These are phyloP conservation scores for Motacilla tschutschensis DNA, from an alignment of 2,113 vertebrate species.

Conservation along the genomic window DNA sequence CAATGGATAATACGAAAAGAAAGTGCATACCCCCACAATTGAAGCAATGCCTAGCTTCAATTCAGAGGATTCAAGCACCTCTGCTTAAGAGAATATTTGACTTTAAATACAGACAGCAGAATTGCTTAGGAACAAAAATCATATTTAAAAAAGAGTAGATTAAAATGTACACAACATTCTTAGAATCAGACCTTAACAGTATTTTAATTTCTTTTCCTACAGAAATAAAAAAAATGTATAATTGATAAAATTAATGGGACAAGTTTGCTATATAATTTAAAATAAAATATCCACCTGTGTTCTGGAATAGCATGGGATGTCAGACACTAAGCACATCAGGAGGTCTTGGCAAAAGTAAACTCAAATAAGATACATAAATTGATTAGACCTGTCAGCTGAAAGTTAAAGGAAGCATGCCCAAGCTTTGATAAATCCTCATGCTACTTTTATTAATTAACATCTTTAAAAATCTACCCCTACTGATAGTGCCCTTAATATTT, in stretches of 20 bases:
- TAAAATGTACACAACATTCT: not conserved
- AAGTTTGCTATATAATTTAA: constrained; percentile 24
- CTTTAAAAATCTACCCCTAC: constrained; percentile 26
- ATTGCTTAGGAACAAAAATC: not conserved
- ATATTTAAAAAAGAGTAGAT: not conserved
- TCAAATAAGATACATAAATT: constrained; percentile 68
- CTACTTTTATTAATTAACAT: constrained; percentile 62
- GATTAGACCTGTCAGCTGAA: constrained; percentile 56
- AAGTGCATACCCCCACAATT: not conserved
- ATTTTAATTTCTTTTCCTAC: not conserved
- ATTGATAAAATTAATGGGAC: constrained; percentile 13
- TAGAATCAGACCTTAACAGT: not conserved
- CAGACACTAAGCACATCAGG: constrained; percentile 42
- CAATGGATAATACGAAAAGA: not conserved
- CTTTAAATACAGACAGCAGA: not conserved
- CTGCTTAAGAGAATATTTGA: not conserved
- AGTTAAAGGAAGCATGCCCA: constrained; percentile 27
- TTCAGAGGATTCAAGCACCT: not conserved
- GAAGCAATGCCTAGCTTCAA: not conserved
- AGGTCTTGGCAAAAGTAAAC: constrained; percentile 56
- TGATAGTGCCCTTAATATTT: constrained; percentile 23
- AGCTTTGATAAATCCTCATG: constrained; percentile 38
- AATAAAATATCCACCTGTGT: constrained; percentile 37
- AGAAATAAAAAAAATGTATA: not conserved
- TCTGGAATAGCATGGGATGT: constrained; percentile 54